Evolutionary conservation across 2,113 vertebrate species (phyloP), one percentile per base, ranked within the genome.

Genomic region (Ranitomeya imitator): DNA sequence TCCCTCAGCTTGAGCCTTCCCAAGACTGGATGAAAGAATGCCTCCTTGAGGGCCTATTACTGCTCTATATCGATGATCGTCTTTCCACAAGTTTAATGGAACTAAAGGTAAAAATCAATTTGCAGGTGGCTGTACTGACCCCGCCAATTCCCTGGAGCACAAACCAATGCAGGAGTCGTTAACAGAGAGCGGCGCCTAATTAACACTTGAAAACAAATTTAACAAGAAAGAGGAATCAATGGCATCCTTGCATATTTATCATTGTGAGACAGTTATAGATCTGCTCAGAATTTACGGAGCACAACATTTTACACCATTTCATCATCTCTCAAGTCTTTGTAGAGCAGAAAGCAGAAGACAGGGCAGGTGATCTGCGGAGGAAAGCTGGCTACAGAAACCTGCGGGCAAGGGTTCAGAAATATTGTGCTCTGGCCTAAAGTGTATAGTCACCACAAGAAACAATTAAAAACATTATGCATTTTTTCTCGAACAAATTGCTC

Each of bases 11-110:
- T 82, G 16, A 67, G 63, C 13, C 12, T 23, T 13, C 21, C 82
- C 19, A 13, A 99, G 88, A 54, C 54, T 88, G 12, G 52, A 83
- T 76, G 26, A 55, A 51, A 60, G 13, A 54, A 21, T 1, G n/a
- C 16, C 54, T 54, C 76, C 45, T 86, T 67, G 7, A 16, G 76
- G 86, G 23, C 18, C 55, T 19, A 82, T 88, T 88, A 83, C 78
- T 79, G 45, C 67, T 76, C 45, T 16, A 52, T 52, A 79, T 89
- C 16, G 11, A 51, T 79, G 54, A 85, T 59, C 74, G 13, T 26
- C 61, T 79, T 78, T 78, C 82, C 23, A 61, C 87, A 79, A 74
- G 55, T 85, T 85, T 85, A 79, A 89, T 85, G 85, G 81, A 85
- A 84, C 57, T 45, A 14, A 67, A 79, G 79, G 23, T 16, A 85